These are phyloP conservation scores for Panulirus ornatus DNA, from an alignment of 1,140 invertebrate genomes.

Conservation along the genomic window DNA sequence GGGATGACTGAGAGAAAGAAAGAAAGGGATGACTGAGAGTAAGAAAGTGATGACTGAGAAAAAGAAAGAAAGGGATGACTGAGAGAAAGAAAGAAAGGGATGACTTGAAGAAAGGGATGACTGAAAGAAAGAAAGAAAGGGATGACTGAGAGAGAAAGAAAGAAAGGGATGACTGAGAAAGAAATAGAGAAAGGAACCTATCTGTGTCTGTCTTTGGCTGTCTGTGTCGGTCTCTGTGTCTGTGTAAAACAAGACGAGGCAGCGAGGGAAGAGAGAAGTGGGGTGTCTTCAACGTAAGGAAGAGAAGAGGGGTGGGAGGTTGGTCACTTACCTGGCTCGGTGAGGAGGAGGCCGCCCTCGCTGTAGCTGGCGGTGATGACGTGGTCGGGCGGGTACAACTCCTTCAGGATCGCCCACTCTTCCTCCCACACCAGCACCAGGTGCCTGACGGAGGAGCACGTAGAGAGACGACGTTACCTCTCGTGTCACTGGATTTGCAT, in stretches of 20 bases:
- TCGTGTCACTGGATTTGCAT: too few species aligned
- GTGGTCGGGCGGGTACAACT: conserved; percentile 56
- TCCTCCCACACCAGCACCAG: conserved; percentile 71
- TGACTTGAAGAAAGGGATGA: not conserved
- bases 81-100: not conserved
- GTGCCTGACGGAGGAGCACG: conserved; percentile 28
- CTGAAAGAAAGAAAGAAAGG: conserved; percentile 9
- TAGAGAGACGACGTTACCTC: too few species aligned
- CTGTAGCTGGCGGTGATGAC: conserved; percentile 46
- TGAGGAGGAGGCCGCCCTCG: conserved; percentile 37
- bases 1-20: too few species aligned
- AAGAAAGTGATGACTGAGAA: not conserved
- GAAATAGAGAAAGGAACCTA: not conserved
- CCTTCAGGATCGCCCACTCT: conserved; percentile 66
- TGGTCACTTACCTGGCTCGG: conserved; percentile 62
- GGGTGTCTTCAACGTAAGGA: too few species aligned
- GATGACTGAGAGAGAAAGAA: conserved; percentile 36
- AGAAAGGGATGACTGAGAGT: not conserved
- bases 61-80: not conserved
- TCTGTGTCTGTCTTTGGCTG: not conserved
- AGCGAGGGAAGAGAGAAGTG: too few species aligned
- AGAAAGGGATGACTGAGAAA: not conserved
- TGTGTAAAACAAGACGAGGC: too few species aligned
- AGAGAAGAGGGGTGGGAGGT: too few species aligned
- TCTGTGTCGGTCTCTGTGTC: too few species aligned